Base-by-base conservation (phyloP, 2,113 vertebrate species). In the Zosterops hypoxanthus region DNA sequence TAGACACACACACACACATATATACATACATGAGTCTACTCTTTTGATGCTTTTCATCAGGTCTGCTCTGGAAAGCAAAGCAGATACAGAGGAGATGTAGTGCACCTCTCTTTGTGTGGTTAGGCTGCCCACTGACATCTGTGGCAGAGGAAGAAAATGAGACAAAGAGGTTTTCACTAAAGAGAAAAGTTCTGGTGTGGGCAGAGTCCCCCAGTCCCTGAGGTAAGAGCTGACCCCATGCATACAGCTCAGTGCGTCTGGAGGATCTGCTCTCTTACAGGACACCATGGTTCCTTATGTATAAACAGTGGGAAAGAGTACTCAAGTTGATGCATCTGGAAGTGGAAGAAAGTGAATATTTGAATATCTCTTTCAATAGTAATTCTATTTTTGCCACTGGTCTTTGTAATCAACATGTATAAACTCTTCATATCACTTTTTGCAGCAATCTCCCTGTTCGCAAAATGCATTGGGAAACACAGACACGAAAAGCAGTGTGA, bases 21-120 rank as follows among this genome's bases (percentile, higher is more conserved):
- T 1, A 18, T 0, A 31, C 1, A 29, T 1, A 64, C 3, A 52
- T 3, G 3, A 25, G 18, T 12, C 15, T 15, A 33, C 7, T 33
- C 8, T 12, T 46, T 34, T 52, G 15, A 17, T 49, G 31, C 8
- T 61, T 69, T 86, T 53, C n/a, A 57, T 52, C 28, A 52, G 26
- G 2, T n/a, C 20, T 79, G 17, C 34, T 47, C 41, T 73, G 46
- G n/a, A 71, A 26, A 86, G 31, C n/a, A 47, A 14, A 20, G 47
- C 23, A 79, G 88, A n/a, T 14, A 14, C 14, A 46, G 61, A 34
- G 34, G 33, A 72, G 29, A 39, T 25, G 21, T 29, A 44, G 20
- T 31, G 23, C 13, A 11, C 17, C 55, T 71, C 34, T 80, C 8
- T 1, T 39, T 57, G 28, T 3, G 36, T 59, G 33, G 6, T 46